Base-by-base conservation (phyloP, 1,140 invertebrate species). In the Coptotermes formosanus region DNA sequence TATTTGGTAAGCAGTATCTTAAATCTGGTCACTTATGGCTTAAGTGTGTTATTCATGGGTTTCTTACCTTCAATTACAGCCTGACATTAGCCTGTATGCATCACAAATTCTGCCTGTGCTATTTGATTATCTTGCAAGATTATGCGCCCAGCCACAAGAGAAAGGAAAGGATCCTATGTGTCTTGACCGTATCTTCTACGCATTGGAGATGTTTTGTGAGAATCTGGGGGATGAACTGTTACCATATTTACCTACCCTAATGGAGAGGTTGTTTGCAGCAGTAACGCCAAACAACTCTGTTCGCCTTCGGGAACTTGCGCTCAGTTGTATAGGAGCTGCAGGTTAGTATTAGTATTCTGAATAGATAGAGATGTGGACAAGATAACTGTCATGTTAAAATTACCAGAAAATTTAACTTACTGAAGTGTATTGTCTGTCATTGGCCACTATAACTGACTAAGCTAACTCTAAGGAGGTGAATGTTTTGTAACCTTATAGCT, bases 141-240 rank as follows among this genome's bases (percentile, higher is more conserved):
- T 95, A 45, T 93, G 92, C 86, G 87, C 88, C 32, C 91, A 93
- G 87, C 91, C 94, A 59, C 91, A 92, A 89, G 91, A 92, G 85
- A 91, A 92, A 82, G 89, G 92, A 32, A 93, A 93, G 87, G 93
- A 95, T 86, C 92, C 93, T 0, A 92, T 92, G 25, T 94, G 94
- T 52, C 90, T 95, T 0, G 93, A 94, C 87, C 93, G 95, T 75
- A 94, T 96, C 90, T 97, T 97, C 89, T 97, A 96, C 90, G 96
- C 96, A 1, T 88, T 97, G 43, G 96, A 97, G 89, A 94, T 94
- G 69, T 97, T 96, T 88, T 96, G 95, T 89, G 95, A 96, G 90
- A 96, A 96, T 90, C 90, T 97, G 55, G 95, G 94, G 85, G 92
- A 95, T 32, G 93, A 93, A 23, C 91, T 97, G 21, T 88, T 95